Evolutionary conservation across 2,888 invertebrate species (phyloP), one percentile per base, ranked within the genome.

Genomic region (Troides aeacus): DNA sequence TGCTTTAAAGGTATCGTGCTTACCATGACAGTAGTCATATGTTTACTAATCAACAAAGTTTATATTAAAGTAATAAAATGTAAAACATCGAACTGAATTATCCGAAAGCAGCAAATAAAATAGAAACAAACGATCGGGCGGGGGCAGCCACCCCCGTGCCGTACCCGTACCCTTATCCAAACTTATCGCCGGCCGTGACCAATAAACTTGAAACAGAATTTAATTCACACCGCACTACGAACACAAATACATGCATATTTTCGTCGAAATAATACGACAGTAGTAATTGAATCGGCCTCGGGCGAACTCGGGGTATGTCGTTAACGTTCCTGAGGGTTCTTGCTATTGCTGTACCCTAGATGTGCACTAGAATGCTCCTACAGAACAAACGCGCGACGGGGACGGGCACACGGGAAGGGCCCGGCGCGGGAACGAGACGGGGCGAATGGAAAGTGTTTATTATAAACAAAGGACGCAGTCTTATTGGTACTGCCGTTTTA

Each of bases 251-350:
- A 89, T 88, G 90, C 89, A 92, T 91, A 92, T 90, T 91, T 91
- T 90, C 89, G 85, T 87, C 87, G 85, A 87, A 89, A 91, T 91
- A 91, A 91, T 91, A 90, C 89, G 86, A 88, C 88, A 86, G 90
- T 90, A 89, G 92, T 92, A 92, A 92, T 92, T 91, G 92, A 91
- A 91, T 92, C 91, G 89, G 91, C 92, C 91, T 87, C 86, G 86
- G 90, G 92, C 91, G 84, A 84, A 87, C 86, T 87, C 88, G 87
- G 89, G 88, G 82, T 83, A 81, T 82, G 88, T 87, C 89, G 89
- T 91, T 91, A 90, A 90, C 90, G 91, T 89, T 89, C 90, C 87
- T 88, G 85, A 85, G 88, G 90, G 88, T 85, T 83, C 84, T 85
- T 79, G 81, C 80, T 81, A 81, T 82, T 78, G 80, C 78, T 82